Evolutionary conservation across 1,140 invertebrate species (phyloP), one percentile per base, ranked within the genome.

Genomic region (Acromyrmex charruanus): DNA sequence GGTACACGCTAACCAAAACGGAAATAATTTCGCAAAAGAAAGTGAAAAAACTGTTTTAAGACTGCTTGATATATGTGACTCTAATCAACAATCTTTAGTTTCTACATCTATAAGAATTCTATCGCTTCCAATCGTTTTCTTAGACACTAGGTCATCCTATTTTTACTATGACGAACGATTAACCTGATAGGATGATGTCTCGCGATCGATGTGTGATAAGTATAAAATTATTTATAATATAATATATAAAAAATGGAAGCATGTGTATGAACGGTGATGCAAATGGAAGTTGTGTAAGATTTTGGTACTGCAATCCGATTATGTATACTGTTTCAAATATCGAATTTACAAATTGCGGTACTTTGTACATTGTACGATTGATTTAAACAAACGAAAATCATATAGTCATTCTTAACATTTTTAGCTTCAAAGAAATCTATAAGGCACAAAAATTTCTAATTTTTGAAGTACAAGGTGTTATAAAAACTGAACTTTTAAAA

Each of bases 141-240:
- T 84, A 75, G n/a, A 18, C 18, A 44, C 1, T 82, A 72, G 35
- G 35, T 28, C 21, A 69, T 59, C 18, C n/a, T 74, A 49, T 55
- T 84, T 84, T 84, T 84, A 51, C 28, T 35, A 51, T 51, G 66
- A 81, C 31, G 16, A 49, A 71, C 39, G 9, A 66, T 72, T 82
- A 82, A 74, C 14, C 25, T 39, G 35, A 81, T 61, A 75, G 55
- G 18, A 12, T 74, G 69, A 63, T n/a, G 39, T 84, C 39, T 82
- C 58, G 58, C 69, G 28, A 84, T 84, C 25, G 55, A 84, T 84
- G 59, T 74, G 69, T 74, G 69, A 71, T 81, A 55, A 71, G 35
- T 58, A 18, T 84, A 75, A 84, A 74, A 84, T 84, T 84, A 74
- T 84, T 84, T 84, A 75, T 84, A 74, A 51, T 12, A 21, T 82